phyloP scores from a whole-genome alignment of 2,888 invertebrate species.

The Pediacus dermestoides region DNA sequence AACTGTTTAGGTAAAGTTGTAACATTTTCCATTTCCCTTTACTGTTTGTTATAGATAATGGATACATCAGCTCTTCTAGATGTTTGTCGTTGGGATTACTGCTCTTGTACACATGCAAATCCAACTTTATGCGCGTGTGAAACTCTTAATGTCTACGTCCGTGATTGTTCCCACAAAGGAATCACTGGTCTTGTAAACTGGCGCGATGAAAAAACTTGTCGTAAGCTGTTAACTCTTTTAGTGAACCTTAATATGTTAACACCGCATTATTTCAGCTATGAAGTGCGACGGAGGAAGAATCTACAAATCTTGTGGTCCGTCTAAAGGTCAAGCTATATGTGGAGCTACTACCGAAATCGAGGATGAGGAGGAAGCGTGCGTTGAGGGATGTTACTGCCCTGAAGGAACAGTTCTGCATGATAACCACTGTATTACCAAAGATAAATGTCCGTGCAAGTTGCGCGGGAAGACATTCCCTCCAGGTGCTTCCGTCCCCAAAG shows the following conservation, averaged over 20 bases:
- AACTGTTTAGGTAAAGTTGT: no score
- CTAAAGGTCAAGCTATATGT: constrained; percentile 66
- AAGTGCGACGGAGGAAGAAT: constrained; percentile 70
- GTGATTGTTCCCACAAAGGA: constrained; percentile 69
- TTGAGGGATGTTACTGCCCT: constrained; percentile 89
- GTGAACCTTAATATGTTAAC: no score
- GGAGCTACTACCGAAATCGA: constrained; percentile 51
- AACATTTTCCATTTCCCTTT: no score
- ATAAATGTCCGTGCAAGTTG: constrained; percentile 76
- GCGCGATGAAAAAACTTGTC: constrained; percentile 77
- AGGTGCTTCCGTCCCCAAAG: constrained; percentile 68
- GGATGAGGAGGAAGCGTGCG: constrained; percentile 56
- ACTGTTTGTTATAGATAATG: constrained; percentile 44
- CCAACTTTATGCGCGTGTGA: constrained; percentile 70
- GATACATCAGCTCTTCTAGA: constrained; percentile 64
- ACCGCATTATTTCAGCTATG: constrained; percentile 62
- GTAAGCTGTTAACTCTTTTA: no score
- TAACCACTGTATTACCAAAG: constrained; percentile 67
- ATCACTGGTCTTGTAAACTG: constrained; percentile 63
- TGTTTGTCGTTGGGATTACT: constrained; percentile 79
- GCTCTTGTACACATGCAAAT: constrained; percentile 54
- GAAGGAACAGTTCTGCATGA: constrained; percentile 70
- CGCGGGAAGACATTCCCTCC: constrained; percentile 70
- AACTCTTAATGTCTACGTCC: constrained; percentile 71
- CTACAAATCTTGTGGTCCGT: constrained; percentile 75